These are phyloP conservation scores for Meandrina meandrites DNA, from an alignment of 92 coral and sea anemone genomes.

Conservation along the genomic window DNA sequence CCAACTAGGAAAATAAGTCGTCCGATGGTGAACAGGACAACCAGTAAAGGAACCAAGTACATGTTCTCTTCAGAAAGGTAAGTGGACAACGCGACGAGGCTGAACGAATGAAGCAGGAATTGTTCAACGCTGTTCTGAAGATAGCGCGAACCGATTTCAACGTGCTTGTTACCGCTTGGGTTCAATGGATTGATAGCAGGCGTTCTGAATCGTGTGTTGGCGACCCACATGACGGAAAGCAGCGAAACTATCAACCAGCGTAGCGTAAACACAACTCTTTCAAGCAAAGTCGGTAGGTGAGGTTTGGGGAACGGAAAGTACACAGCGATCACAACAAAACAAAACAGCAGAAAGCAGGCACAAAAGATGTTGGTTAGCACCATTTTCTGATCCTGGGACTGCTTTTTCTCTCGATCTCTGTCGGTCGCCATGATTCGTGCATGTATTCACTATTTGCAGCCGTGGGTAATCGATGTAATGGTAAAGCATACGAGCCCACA, in stretches of 20 bases:
- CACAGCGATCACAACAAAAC: background rate
- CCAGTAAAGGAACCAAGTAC: slow-evolving; percentile 48
- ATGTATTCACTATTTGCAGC: too few species aligned
- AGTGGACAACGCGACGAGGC: slow-evolving; percentile 47
- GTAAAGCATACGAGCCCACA: too few species aligned
- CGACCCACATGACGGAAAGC: slow-evolving; percentile 50
- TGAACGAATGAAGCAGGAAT: slow-evolving; percentile 58
- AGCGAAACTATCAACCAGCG: slow-evolving; percentile 52
- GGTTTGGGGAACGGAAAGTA: slow-evolving; percentile 32
- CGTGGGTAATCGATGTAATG: too few species aligned
- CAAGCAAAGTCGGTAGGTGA: background rate
- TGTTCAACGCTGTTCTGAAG: slow-evolving; percentile 73
- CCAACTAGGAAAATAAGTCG: slow-evolving; percentile 58
- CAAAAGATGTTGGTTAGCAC: background rate
- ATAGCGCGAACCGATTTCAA: slow-evolving; percentile 30
- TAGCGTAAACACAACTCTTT: too few species aligned
- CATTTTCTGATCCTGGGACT: slow-evolving; percentile 8
- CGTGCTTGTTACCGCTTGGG: slow-evolving; percentile 23
- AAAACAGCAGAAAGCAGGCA: background rate
- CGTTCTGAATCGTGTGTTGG: slow-evolving; percentile 33
- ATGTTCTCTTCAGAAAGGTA: slow-evolving; percentile 56
- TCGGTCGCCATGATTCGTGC: slow-evolving; percentile 13
- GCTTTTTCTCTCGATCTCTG: slow-evolving; percentile 4
- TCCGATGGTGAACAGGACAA: slow-evolving; percentile 42
- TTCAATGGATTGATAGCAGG: slow-evolving; percentile 63